Base-by-base conservation (phyloP, 2,888 invertebrate species). In the Macaria liturata region DNA sequence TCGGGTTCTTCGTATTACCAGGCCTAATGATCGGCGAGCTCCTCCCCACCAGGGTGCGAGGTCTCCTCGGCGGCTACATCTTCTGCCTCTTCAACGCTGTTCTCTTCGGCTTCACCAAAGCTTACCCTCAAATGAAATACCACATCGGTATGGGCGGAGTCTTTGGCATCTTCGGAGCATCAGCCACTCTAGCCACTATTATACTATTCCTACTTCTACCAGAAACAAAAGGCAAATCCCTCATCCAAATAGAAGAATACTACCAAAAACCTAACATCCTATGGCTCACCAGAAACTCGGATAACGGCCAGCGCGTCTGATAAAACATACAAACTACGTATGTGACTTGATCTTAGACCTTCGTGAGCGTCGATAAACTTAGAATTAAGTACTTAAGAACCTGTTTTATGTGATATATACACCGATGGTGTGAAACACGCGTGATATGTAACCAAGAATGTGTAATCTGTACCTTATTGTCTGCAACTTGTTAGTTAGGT, bases 181-280 rank as follows among this genome's bases (percentile, higher is more conserved):
- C 95, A 0, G 93, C 95, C 1, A 72, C 94, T 0, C 66, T 95
- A 7, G 94, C 94, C 0, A 94, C 95, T 0, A 52, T 95, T 3
- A 94, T 95, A 50, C 86, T 95, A 61, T 95, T 93, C 78, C 84
- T 95, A 0, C 89, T 95, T 57, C 83, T 96, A 43, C 96, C 96
- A 7, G 96, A 96, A 84, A 96, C 96, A 0, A 96, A 95, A 78
- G 94, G 95, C 42, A 93, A 94, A 59, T 94, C 94, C 4, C 83
- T 96, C 45, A 91, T 94, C 54, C 94, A 96, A 81, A 96, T 96
- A 66, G 96, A 96, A 82, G 95, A 96, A 84, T 96, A 96, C 80
- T 96, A 96, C 75, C 93, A 94, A 69, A 94, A 94, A 68, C 83
- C 93, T 42, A 94, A 94, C 74, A 91, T 94, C 75, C 71, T 94